A percentile compares a stretch with the other conserved stretches of the same genome.
These are phyloP conservation scores for Belgica antarctica DNA, from an alignment of 2,888 invertebrate genomes.

Conservation along the genomic window DNA sequence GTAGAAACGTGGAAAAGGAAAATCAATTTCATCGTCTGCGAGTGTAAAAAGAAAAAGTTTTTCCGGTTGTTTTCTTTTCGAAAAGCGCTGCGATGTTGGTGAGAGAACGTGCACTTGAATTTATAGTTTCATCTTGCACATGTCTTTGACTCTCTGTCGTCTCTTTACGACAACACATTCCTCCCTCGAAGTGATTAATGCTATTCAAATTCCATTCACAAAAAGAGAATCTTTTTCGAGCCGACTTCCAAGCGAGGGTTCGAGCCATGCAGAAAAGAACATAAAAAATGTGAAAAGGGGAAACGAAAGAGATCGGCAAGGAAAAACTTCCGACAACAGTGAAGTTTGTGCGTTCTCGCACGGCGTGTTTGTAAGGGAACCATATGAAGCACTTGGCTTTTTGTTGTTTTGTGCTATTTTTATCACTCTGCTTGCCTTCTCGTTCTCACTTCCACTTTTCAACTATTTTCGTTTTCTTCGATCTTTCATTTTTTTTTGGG, in stretches of 20 bases:
- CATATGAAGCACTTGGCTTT: constrained; percentile 33
- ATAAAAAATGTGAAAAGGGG: constrained; percentile 13
- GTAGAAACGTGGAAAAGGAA: constrained; percentile 9
- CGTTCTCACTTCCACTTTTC: constrained; percentile 31
- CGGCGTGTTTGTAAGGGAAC: constrained; percentile 9
- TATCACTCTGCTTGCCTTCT: constrained; percentile 14
- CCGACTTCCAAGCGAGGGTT: constrained; percentile 33
- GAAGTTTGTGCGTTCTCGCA: constrained; percentile 5
- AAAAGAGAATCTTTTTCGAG: too few species aligned
- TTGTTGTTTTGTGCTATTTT: constrained; percentile 38
- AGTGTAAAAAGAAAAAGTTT: constrained; percentile 17
- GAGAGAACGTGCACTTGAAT: constrained; percentile 12
- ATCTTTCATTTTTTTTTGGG: constrained; percentile 21
- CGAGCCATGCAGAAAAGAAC: not conserved
- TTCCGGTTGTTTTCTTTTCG: constrained; percentile 25
- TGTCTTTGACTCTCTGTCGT: constrained; percentile 5
- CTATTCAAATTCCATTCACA: constrained; percentile 28
- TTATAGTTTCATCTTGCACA: not conserved
- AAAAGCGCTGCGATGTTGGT: not conserved
- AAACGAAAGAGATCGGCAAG: not conserved
- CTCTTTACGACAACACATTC: too few species aligned
- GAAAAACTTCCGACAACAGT: not conserved
- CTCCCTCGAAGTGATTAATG: constrained; percentile 30
- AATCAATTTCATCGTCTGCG: constrained; percentile 40
- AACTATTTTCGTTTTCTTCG: constrained; percentile 28